Evolutionary conservation across 2,797 vertebrate genomes (phyloP).

Genomic region (Eutrigla gurnardus): DNA sequence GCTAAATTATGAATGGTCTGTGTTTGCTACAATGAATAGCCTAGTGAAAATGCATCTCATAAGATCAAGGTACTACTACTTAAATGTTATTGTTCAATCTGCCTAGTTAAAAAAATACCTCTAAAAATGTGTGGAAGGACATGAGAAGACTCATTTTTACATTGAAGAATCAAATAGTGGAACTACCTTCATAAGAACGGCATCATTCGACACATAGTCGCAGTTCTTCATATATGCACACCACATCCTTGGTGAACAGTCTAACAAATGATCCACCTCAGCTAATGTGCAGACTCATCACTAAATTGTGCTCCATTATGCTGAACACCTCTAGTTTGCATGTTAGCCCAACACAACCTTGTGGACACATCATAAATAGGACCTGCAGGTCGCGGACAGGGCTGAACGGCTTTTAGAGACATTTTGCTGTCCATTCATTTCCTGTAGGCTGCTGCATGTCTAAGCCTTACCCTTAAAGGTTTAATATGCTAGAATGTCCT

Average conservation of each 20-base stretch:
- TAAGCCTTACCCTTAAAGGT: too few relatives aligned
- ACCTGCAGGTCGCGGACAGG: constrained; percentile 21
- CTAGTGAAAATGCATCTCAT: constrained; percentile 11
- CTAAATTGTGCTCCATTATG: constrained; percentile 24
- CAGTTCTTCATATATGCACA: not conserved
- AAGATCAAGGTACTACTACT: constrained; percentile 4
- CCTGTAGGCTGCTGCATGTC: too few relatives aligned
- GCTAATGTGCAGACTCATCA: constrained; percentile 40
- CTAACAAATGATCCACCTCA: constrained; percentile 24
- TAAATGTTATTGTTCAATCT: not conserved
- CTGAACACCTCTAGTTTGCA: constrained; percentile 43
- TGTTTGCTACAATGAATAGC: constrained; percentile 16
- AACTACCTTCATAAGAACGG: constrained; percentile 7
- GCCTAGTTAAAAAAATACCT: not conserved
- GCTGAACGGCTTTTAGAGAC: constrained; percentile 45
- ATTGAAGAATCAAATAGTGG: not conserved
- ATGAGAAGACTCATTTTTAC: not conserved
- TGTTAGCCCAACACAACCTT: constrained; percentile 21
- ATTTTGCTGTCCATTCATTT: constrained; percentile 35
- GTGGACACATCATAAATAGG: constrained; percentile 18
- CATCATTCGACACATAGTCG: not conserved
- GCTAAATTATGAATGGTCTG: constrained; percentile 65
- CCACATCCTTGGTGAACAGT: constrained; percentile 19
- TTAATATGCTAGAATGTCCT: too few relatives aligned
- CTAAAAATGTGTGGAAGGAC: not conserved